Percentiles rank a stretch among this genome's conserved stretches.
These are phyloP conservation scores for Peromyscus attwateri DNA, from an alignment of 2,797 vertebrate species.

Conservation along the genomic window DNA sequence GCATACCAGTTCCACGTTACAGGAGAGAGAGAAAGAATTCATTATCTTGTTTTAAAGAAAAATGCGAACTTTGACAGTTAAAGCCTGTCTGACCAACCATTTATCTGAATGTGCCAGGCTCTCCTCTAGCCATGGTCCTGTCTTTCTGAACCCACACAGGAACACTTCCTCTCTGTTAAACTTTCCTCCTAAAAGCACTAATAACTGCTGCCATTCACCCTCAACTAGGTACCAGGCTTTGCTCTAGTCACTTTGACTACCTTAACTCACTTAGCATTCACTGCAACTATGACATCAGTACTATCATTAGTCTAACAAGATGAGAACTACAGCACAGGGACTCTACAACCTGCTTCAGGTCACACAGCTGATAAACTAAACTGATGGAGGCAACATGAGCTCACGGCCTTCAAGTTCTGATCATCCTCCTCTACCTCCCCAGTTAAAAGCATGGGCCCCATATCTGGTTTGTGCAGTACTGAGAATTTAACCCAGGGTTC, in stretches of 20 bases:
- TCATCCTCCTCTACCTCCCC: neutral
- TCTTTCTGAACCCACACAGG: neutral
- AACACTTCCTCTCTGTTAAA: neutral
- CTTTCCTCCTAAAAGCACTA: slow-evolving; percentile 17
- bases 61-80: slow-evolving; percentile 10
- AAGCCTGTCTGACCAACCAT: slow-evolving; percentile 11
- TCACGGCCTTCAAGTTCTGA: neutral
- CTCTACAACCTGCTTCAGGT: neutral
- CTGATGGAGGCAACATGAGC: neutral
- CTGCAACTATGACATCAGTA: neutral
- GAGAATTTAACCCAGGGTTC: neutral
- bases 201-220: neutral
- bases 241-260: neutral
- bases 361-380: neutral
- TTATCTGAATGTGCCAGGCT: neutral
- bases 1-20: neutral
- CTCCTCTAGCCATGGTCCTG: neutral
- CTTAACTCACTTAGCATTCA: slow-evolving; percentile 23
- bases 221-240: neutral
- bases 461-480: neutral
- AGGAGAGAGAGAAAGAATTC: neutral
- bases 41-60: slow-evolving; percentile 35
- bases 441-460: neutral
- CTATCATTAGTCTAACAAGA: neutral
- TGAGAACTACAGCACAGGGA: neutral